Evolutionary conservation across 2,888 invertebrate species (phyloP).

Genomic region (Elysia crispata): DNA sequence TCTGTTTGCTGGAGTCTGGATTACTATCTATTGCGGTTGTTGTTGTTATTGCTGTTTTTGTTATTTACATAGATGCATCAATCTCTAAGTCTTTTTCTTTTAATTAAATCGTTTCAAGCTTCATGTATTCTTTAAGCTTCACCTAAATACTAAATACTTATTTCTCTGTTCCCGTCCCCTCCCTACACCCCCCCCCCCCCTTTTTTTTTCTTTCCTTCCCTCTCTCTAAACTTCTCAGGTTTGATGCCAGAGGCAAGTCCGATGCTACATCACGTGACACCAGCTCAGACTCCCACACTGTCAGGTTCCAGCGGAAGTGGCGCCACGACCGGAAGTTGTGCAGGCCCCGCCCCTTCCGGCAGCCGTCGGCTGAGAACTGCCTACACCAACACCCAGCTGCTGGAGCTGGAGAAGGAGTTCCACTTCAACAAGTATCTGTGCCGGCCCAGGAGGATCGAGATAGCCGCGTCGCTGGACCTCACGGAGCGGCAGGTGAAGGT

Average conservation of each 20-base stretch:
- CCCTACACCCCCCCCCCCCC: no score
- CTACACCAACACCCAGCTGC: constrained; percentile 88
- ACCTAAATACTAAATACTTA: no score
- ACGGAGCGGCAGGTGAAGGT: constrained; percentile 92
- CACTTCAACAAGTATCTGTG: constrained; percentile 86
- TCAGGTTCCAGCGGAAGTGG: no score
- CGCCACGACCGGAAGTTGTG: neutral
- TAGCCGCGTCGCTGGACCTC: constrained; percentile 85
- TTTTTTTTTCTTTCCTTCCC: no score
- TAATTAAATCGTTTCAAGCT: no score
- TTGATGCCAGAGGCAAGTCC: no score
- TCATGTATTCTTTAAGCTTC: no score
- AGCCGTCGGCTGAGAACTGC: constrained; percentile 85
- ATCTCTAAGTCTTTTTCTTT: no score
- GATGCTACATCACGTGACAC: neutral
- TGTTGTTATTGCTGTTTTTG: no score
- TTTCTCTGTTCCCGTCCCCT: no score
- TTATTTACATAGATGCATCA: no score
- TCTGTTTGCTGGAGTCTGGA: neutral
- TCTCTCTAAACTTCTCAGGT: no score
- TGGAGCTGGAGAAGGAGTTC: constrained; percentile 90
- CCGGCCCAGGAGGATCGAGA: constrained; percentile 86
- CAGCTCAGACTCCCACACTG: neutral
- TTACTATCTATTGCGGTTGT: neutral
- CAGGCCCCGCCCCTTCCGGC: constrained; percentile 52